These are phyloP conservation scores for Phanerotoma sp. DNA, from an alignment of 2,888 invertebrate species.

Conservation along the genomic window DNA sequence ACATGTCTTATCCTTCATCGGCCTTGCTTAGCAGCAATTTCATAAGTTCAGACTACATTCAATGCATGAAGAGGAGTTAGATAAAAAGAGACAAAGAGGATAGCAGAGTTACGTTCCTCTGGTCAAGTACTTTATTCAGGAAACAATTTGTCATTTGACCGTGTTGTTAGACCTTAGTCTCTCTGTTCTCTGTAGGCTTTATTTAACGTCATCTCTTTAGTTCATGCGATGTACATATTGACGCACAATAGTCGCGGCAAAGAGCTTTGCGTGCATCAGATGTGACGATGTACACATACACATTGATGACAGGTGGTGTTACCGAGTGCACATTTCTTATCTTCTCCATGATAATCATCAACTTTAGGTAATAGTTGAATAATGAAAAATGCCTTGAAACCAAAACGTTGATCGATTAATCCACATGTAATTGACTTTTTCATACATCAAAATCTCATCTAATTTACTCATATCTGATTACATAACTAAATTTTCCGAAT, in stretches of 20 bases:
- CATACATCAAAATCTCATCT: too few relatives aligned
- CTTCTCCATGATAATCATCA: too few relatives aligned
- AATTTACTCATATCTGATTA: too few relatives aligned
- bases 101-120: conserved; percentile 27
- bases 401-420: too few relatives aligned
- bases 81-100: conserved; percentile 14
- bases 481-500: too few relatives aligned
- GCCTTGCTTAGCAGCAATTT: conserved; percentile 26
- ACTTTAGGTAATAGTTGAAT: too few relatives aligned
- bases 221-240: not conserved
- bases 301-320: not conserved
- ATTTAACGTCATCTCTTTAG: conserved; percentile 2
- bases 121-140: conserved; percentile 31
- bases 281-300: conserved; percentile 2
- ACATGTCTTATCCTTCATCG: conserved; percentile 1
- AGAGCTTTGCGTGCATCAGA: conserved; percentile 2
- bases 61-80: conserved; percentile 13
- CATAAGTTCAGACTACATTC: conserved; percentile 8
- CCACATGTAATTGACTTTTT: too few relatives aligned
- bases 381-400: too few relatives aligned
- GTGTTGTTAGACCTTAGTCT: conserved; percentile 22
- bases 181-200: conserved; percentile 20
- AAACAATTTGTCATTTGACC: conserved; percentile 37
- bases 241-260: not conserved
- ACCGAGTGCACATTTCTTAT: too few relatives aligned